Conservation (phyloP, 2,113 vertebrate species). For the Acanthisitta chloris region DNA sequence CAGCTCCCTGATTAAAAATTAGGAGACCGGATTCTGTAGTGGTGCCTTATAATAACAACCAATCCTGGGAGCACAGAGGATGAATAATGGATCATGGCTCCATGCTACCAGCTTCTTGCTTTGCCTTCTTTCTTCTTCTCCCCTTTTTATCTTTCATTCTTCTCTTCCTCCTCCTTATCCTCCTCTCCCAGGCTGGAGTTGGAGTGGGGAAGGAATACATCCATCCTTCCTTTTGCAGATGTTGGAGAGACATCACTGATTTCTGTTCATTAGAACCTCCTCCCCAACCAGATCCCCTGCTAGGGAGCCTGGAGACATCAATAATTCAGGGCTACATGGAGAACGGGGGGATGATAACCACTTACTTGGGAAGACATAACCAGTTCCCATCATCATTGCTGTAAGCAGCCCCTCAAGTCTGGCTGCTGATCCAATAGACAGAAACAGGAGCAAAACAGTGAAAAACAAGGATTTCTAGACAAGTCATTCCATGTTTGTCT, state of each 20-base stretch:
- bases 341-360: constrained; percentile 72
- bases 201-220: constrained; percentile 34
- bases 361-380: constrained; percentile 76
- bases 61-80: constrained; percentile 24
- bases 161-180: background rate
- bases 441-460: background rate
- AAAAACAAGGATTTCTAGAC: background rate
- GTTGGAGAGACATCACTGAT: constrained; percentile 68
- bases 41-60: constrained; percentile 50
- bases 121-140: constrained; percentile 40
- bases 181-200: background rate
- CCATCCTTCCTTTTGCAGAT: constrained; percentile 31
- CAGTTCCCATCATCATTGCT: constrained; percentile 46
- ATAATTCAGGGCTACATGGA: constrained; percentile 82
- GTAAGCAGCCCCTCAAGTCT: background rate
- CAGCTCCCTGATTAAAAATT: constrained; percentile 72
- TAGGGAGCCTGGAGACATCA: constrained; percentile 83
- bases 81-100: constrained; percentile 72
- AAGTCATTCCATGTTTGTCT: background rate
- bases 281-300: constrained; percentile 74
- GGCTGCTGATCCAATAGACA: background rate
- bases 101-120: background rate
- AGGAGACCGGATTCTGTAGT: constrained; percentile 60
- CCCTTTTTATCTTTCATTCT: constrained; percentile 40
- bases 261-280: constrained; percentile 74